Conservation (phyloP, 2,888 invertebrate species). For the Polyommatus iphigenia region DNA sequence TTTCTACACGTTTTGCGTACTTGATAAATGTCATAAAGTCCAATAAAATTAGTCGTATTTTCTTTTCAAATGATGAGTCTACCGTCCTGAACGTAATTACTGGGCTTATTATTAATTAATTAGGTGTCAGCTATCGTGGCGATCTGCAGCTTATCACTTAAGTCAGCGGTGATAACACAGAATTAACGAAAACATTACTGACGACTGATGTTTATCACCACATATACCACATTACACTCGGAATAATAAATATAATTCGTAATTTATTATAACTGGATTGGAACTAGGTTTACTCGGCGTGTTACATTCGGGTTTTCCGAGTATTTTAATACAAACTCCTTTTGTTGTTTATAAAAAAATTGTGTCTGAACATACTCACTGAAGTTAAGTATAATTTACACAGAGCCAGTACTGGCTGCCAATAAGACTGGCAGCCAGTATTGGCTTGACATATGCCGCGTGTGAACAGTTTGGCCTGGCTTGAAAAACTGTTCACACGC, state of each 20-base stretch:
- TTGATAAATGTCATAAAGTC: neutral
- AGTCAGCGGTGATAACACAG: neutral
- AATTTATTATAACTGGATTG: neutral
- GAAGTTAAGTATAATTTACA: too few relatives aligned
- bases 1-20: neutral
- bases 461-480: too few relatives aligned
- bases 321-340: too few relatives aligned
- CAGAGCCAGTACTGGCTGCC: too few relatives aligned
- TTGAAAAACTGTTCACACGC: too few relatives aligned
- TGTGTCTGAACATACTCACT: too few relatives aligned
- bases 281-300: neutral
- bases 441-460: too few relatives aligned
- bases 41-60: neutral
- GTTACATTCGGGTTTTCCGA: neutral
- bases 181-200: constrained; percentile 14
- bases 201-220: neutral
- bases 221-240: neutral
- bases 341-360: too few relatives aligned
- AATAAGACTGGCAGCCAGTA: too few relatives aligned
- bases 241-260: neutral
- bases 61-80: neutral
- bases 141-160: constrained; percentile 6
- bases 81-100: neutral
- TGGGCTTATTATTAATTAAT: neutral
- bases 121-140: neutral